Conservation (phyloP, 2,797 vertebrate species). For the Fistularia commersonii region DNA sequence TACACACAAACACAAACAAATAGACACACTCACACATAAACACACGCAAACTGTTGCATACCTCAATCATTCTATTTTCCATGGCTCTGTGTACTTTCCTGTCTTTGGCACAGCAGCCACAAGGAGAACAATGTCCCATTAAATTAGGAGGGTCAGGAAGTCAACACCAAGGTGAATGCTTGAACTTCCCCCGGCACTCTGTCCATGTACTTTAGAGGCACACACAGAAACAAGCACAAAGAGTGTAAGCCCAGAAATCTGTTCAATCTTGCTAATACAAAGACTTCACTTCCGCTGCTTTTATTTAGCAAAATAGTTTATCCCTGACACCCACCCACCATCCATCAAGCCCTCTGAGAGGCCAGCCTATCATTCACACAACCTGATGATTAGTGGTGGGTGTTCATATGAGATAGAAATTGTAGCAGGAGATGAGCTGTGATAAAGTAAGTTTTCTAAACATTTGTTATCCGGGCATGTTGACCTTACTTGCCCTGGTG, state of each 20-base stretch:
- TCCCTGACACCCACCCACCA: background rate
- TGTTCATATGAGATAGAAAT: too few species aligned
- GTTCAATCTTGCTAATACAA: conserved; percentile 15
- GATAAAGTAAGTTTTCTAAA: too few species aligned
- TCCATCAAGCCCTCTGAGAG: too few species aligned
- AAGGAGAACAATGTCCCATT: conserved; percentile 78
- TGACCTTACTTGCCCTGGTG: too few species aligned
- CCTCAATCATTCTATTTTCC: conserved; percentile 62
- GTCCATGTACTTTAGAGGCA: conserved; percentile 57
- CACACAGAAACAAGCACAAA: conserved; percentile 4
- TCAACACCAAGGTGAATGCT: conserved; percentile 65
- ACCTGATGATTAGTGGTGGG: too few species aligned
- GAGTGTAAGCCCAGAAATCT: conserved; percentile 1
- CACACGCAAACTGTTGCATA: conserved; percentile 36
- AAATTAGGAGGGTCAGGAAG: conserved; percentile 69
- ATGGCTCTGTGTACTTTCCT: conserved; percentile 66
- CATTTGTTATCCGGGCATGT: too few species aligned
- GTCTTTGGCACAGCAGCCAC: conserved; percentile 46
- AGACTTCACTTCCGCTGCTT: too few species aligned
- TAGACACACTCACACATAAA: conserved; percentile 20
- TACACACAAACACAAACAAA: background rate
- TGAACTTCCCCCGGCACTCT: conserved; percentile 63
- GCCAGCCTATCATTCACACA: too few species aligned
- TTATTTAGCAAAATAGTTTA: background rate
- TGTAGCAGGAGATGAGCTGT: too few species aligned